A percentile compares a stretch with the other conserved stretches of the same genome.
Conservation (phyloP, 2,113 vertebrate genomes). For the Apistogramma diplotaenia region DNA sequence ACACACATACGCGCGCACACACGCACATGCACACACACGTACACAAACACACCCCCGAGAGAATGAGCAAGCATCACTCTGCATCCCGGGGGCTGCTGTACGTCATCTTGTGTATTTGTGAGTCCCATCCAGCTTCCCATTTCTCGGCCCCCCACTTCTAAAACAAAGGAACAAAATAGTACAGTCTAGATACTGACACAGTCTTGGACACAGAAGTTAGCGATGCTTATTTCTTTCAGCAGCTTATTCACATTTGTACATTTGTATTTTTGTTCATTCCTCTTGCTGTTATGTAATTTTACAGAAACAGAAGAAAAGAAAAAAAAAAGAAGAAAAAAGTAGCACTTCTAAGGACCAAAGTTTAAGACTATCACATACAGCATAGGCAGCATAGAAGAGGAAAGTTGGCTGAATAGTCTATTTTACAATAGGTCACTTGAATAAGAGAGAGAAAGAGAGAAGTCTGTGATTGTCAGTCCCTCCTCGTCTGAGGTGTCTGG, state of each 20-base stretch:
- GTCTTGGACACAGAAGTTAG: slow-evolving; percentile 59
- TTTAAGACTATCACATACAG: slow-evolving; percentile 71
- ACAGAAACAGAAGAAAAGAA: slow-evolving; percentile 44
- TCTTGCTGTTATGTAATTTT: slow-evolving; percentile 49
- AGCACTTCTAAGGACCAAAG: slow-evolving; percentile 71
- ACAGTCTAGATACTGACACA: slow-evolving; percentile 54
- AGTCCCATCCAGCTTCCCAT: slow-evolving; percentile 26
- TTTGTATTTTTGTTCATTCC: slow-evolving; percentile 65
- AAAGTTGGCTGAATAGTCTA: slow-evolving; percentile 64
- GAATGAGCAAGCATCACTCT: slow-evolving; percentile 26
- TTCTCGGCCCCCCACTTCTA: slow-evolving; percentile 24
- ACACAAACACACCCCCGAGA: not conserved
- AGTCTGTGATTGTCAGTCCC: slow-evolving; percentile 76
- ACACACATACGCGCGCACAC: not conserved
- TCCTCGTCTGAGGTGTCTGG: slow-evolving; percentile 53
- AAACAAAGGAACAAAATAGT: slow-evolving; percentile 41
- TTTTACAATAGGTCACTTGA: slow-evolving; percentile 76
- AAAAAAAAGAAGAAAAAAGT: slow-evolving; percentile 54
- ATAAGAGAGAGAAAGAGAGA: slow-evolving; percentile 67
- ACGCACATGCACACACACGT: not conserved
- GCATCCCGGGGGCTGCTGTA: slow-evolving; percentile 3
- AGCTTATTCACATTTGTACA: slow-evolving; percentile 75
- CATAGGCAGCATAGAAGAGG: slow-evolving; percentile 75
- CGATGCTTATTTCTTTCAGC: slow-evolving; percentile 56
- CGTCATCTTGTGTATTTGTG: slow-evolving; percentile 38